Evolutionary conservation across 1,140 invertebrate species (phyloP), one percentile per base, ranked within the genome.

Genomic region (Zaprionus kolodkinae): DNA sequence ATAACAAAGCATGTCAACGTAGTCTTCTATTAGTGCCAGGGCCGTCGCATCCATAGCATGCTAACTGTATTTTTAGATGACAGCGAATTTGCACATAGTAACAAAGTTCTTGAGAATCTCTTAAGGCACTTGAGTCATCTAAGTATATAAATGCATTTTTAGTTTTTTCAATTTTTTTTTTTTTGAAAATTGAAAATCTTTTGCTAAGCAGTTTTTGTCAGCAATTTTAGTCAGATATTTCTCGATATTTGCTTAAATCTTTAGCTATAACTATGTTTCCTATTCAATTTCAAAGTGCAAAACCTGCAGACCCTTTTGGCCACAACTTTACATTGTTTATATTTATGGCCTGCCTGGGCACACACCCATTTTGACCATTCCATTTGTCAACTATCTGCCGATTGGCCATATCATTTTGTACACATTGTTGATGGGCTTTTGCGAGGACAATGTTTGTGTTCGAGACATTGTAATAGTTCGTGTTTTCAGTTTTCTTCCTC

Each of bases 391-490:
- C 33, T 54, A 21, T 35, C 62, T 36, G 62, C 35, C n/a, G 25
- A 52, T 63, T 35, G 35, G 27, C 27, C n/a, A 38, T 45, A 59
- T 48, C 40, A 45, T 45, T 45, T 45, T 45, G n/a, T 45, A 45
- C 7, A 45, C 40, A 33, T 54, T 38, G 63, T 40, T 60, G 55
- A 38, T 50, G 69, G 60, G 40, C 6, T 43, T 54, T 54, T 52
- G 11, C 21, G 25, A 57, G 70, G 45, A 73, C 56, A 71, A 72
- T 64, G 48, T 48, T 59, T 59, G 76, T 67, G 76, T 6, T 33
- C 5, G 30, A 35, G n/a, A 82, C 71, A 64, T 54, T 81, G 79
- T 78, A 57, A 81, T 74, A 68, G 60, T 66, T 70, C 56, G 35
- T 66, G 21, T 35, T 48, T 21, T 74, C 40, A 9, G 15, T 63